Conservation (phyloP, 2,888 invertebrate genomes). For the Slavum lentiscoides region DNA sequence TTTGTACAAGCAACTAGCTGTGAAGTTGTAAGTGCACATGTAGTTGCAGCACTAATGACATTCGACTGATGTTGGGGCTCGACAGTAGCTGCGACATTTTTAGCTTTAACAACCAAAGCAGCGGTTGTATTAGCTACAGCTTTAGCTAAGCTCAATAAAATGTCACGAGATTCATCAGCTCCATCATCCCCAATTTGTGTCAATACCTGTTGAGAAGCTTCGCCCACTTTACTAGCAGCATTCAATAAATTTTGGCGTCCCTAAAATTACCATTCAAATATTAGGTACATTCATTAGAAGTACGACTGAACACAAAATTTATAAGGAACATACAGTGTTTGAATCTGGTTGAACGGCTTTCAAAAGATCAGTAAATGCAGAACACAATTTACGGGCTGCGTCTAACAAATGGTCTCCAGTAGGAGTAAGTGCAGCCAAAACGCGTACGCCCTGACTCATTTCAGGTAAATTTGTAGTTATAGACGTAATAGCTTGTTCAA, state of each 20-base stretch:
- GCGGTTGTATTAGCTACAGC: conserved; percentile 98
- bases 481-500: conserved; percentile 95
- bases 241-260: conserved; percentile 84
- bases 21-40: conserved; percentile 95
- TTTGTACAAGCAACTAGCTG: conserved; percentile 97
- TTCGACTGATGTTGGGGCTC: conserved; percentile 79
- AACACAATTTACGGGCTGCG: conserved; percentile 89
- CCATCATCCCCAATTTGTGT: conserved; percentile 90
- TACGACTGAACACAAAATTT: not conserved
- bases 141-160: conserved; percentile 90
- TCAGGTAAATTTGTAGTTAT: conserved; percentile 96
- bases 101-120: conserved; percentile 91
- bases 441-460: conserved; percentile 90
- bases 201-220: conserved; percentile 91
- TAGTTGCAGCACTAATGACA: conserved; percentile 92
- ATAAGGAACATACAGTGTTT: conserved; percentile 69
- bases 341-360: conserved; percentile 94
- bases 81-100: conserved; percentile 91
- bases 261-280: not conserved
- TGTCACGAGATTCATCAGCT: conserved; percentile 83
- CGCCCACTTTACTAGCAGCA: conserved; percentile 95
- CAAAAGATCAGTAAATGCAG: conserved; percentile 91
- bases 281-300: not conserved
- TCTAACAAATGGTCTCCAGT: conserved; percentile 84
- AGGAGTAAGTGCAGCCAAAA: conserved; percentile 94